These are phyloP conservation scores for Gallinago solitaria DNA, from an alignment of 2,797 vertebrate genomes.

Conservation along the genomic window DNA sequence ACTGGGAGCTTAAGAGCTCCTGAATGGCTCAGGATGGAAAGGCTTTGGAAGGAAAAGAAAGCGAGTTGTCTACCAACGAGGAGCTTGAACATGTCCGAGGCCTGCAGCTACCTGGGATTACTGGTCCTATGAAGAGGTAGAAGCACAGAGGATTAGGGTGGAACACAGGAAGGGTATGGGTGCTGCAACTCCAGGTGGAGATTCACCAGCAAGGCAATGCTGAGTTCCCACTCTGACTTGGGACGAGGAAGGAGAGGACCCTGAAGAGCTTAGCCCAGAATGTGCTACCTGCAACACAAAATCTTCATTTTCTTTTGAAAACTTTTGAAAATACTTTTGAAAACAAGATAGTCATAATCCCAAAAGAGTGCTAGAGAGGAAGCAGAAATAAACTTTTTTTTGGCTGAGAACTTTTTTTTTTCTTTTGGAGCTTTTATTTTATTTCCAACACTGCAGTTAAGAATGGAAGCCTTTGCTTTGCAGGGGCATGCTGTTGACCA, in stretches of 20 bases:
- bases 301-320: background rate
- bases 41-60: background rate
- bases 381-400: background rate
- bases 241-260: background rate
- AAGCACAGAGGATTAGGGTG: background rate
- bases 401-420: rapidly evolving
- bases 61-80: background rate
- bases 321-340: background rate
- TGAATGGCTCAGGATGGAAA: background rate
- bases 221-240: background rate
- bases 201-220: background rate
- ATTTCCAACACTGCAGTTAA: background rate
- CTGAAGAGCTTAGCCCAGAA: background rate
- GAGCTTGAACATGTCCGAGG: background rate
- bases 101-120: background rate
- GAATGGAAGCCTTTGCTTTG: background rate
- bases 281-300: background rate
- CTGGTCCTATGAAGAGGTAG: background rate
- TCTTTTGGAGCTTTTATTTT: background rate
- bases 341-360: background rate
- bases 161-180: background rate
- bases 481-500: background rate
- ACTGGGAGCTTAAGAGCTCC: background rate
- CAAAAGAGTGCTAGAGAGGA: background rate
- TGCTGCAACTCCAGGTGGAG: background rate